Base-by-base conservation (phyloP, 2,797 vertebrate genomes). In the Pelodytes ibericus region DNA sequence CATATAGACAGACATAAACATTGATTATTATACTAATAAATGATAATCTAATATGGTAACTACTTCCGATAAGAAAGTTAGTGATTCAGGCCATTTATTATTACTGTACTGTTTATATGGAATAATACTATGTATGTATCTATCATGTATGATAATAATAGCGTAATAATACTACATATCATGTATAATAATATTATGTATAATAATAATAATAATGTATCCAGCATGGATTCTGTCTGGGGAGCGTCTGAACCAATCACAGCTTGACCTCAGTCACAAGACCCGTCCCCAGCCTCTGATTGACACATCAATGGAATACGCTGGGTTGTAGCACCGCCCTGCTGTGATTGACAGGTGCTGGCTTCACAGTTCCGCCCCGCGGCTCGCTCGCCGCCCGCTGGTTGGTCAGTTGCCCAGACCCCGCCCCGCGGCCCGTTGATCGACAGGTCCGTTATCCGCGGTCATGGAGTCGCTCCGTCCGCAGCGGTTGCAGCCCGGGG, bases 391-490 rank as follows among this genome's bases (percentile, higher is more conserved):
- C 4, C 31, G 31, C 3, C 69, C 75, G 29, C 30, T 44, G 24
- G 51, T 2, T 0, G 2, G 10, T n/a, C 51, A 0, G 72, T 72
- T 74, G 77, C 79, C 0, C 56, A 1, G 4, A 10, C 33, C 25
- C 85, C 72, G 58, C 67, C 72, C 79, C 59, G n/a, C n/a, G 67
- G 20, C 75, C 47, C 0, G 44, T 61, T 18, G 20, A 71, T 72
- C 51, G 58, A 59, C 75, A 60, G 74, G 22, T 74, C 81, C 83
- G 82, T 82, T 77, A 80, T 72, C 60, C 61, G 36, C 8, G 69
- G 89, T 84, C 89, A 95, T 95, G 90, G 91, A 96, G 87, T 95
- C 95, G 49, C 68, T 96, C 86, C 92, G 94, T 84, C 89, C 92
- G 60, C 94, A 90, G 83, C 83, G 94, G 79, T 87, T 95, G 51